A percentile compares a stretch with the other conserved stretches of the same genome.
Conservation (phyloP, 2,797 vertebrate genomes). For the Petrocephalus schoutedeni region DNA sequence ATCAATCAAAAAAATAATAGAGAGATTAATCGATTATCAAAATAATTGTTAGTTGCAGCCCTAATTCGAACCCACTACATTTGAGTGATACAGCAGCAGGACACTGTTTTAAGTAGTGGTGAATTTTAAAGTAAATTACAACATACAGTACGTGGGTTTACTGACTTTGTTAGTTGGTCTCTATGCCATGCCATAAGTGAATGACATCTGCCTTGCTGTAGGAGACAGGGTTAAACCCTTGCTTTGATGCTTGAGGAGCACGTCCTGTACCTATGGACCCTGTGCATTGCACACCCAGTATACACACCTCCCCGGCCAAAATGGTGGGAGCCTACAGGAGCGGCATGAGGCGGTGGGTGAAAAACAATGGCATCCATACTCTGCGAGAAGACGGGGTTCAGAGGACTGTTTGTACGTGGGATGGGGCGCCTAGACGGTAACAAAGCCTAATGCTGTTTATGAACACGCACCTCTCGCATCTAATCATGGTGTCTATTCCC, state of each 20-base stretch:
- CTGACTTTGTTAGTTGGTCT: neutral
- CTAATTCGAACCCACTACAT: neutral
- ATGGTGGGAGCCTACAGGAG: neutral
- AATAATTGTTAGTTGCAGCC: no score
- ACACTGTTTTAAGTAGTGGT: neutral
- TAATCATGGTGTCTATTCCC: constrained; percentile 88
- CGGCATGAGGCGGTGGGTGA: neutral
- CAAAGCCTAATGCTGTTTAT: constrained; percentile 84
- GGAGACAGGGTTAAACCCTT: neutral
- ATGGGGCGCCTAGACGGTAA: constrained; percentile 47
- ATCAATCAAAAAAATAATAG: no score
- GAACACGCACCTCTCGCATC: constrained; percentile 81
- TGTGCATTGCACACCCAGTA: neutral
- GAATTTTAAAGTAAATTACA: neutral
- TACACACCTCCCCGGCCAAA: neutral
- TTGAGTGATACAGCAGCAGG: neutral
- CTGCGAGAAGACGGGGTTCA: constrained; percentile 37
- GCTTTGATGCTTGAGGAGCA: neutral
- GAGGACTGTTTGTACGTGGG: constrained; percentile 55
- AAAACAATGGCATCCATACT: neutral
- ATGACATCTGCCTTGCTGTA: neutral
- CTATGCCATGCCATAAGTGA: neutral
- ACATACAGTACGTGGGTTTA: neutral
- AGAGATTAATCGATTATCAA: no score
- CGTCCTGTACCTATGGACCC: neutral